Evolutionary conservation across 2,113 vertebrate genomes (phyloP), one percentile per base, ranked within the genome.

Genomic region (Cricetomys ansorgei): DNA sequence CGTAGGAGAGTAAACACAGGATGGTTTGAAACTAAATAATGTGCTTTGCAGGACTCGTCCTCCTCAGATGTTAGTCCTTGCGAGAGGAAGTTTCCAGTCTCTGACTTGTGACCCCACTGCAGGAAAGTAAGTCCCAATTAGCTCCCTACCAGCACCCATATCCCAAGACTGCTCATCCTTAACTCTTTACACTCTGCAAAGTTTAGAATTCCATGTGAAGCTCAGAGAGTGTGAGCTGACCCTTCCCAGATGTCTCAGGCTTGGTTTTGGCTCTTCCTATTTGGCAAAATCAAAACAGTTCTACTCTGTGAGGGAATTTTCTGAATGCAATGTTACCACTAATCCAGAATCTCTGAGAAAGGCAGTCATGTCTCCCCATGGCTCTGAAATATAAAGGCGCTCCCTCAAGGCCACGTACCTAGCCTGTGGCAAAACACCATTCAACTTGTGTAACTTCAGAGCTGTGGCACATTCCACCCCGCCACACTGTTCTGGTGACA

Each of bases 201-300:
- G 40, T 64, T 95, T 45, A 73, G 31, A 81, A 73, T 31, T 91
- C 62, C 37, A 1, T 25, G 7, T 76, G 72, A 80, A 31, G 15
- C 29, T 29, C 57, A 89, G 48, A 91, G 55, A 92, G 27, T 9
- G 15, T 5, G 45, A 45, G 16, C 37, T 62, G 48, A 62, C 48
- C 62, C 91, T 48, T 85, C 27, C 62, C 83, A n/a, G 55, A 5
- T n/a, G 48, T 43, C 43, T 94, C 17, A 11, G 45, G 57, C 29
- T 85, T 91, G 11, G 15, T 37, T 81, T 19, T 65, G 77, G 55
- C 64, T 90, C 64, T 96, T 95, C 69, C 43, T 89, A 77, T 88
- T 80, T 17, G 0, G 16, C 69, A 48, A 96, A 88, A 72, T 88
- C 57, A 23, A 55, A 92, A 53, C 27, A 62, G 75, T 50, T 55